Evolutionary conservation across 2,113 vertebrate species (phyloP), one percentile per base, ranked within the genome.

Genomic region (Anseranas semipalmata): DNA sequence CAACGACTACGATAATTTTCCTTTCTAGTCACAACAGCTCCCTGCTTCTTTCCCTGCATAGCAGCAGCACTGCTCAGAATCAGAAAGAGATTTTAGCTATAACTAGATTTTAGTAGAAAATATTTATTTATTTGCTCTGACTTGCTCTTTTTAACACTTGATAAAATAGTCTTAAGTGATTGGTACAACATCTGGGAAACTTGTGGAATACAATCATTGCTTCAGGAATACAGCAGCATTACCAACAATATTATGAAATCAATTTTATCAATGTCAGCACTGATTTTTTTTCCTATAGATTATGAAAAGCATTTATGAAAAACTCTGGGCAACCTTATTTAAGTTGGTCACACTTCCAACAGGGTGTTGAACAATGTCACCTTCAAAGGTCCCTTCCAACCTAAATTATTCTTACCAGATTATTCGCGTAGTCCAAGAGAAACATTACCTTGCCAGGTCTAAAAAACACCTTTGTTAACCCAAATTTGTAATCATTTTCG

Each of bases 401-500:
- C 0, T 0, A 83, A 67, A 77, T 48, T 72, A 87, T 52, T 89
- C 15, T 76, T n/a, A n/a, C n/a, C n/a, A n/a, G n/a, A n/a, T n/a
- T 10, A 75, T 72, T 88, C 32, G 92, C 25, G 30, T 91, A 43
- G n/a, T 85, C 28, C 41, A 91, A 92, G 65, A 75, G 56, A 88
- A 81, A 73, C n/a, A 67, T 98, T 98, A 99, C 99, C 99, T 99
- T 99, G 77, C 99, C 99, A 0, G 99, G 99, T 89, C 99, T 98
- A 96, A 99, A 99, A 97, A 99, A 99, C 84, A 99, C 99, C 97
- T 99, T 98, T 63, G 99, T 99, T 96, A 99, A 98, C 4, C 99
- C 99, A 28, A 99, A 99, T 98, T 99, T 99, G 98, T 99, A 99
- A 98, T 99, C 99, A 32, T 98, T 96, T 98, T 99, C 99, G 87